Evolutionary conservation across 2,888 invertebrate genomes (phyloP), one percentile per base, ranked within the genome.

Genomic region (Erebia aethiops): DNA sequence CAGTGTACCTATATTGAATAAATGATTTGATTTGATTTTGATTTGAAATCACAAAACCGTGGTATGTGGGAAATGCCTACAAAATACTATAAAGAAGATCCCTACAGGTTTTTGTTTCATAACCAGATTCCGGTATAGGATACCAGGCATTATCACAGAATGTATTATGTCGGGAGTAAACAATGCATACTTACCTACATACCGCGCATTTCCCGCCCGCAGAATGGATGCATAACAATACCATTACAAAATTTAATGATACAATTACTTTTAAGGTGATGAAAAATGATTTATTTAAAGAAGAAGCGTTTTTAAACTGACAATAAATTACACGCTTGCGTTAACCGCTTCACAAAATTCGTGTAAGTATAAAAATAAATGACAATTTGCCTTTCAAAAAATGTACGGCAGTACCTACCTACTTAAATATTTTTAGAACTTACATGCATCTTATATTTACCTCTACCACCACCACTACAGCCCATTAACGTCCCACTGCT

Each of bases 201-300:
- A 57, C 26, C 35, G 8, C 58, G 13, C 1, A 26, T 2, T 9
- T 35, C 13, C 14, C 58, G n/a, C 35, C 35, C 8, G 56, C 56
- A 56, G 8, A 41, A 35, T 58, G 58, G 46, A 61, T 61, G 61
- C 43, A 18, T 18, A 61, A 61, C 61, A 43, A n/a, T 18, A 18
- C 16, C 43, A 16, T 46, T 61, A 18, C 43, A 49, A 14, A 58
- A 21, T 35, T 11, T 7, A 8, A 5, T 67, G 26, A 21, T 46
- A 57, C 62, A 4, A 57, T 71, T 56, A 73, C 46, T 46, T 56
- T 64, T 18, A 16, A 63, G 46, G 61, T 16, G 54, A 54, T 41
- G n/a, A 26, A 52, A 46, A 21, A 52, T 54, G 35, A 52, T 54
- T 41, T 63, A 49, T 52, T 63, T 11, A 11, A 11, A n/a, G 46